phyloP scores from a whole-genome alignment of 2,797 vertebrate genomes.

The Ateles fusciceps region DNA sequence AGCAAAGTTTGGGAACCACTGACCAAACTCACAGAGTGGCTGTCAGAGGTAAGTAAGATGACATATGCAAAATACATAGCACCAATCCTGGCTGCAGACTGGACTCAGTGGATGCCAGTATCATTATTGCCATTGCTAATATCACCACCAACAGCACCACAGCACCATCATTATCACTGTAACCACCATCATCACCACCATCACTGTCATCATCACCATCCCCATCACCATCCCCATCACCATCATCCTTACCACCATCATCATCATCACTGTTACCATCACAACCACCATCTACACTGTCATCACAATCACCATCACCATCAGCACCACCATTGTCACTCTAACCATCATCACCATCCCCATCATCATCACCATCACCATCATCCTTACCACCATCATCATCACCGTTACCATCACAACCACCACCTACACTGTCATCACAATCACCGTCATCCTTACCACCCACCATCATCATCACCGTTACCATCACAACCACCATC shows the following conservation, averaged over 20 bases:
- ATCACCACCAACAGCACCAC: not conserved
- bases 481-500: too few relatives aligned
- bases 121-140: not conserved
- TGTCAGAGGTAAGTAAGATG: not conserved
- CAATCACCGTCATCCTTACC: too few relatives aligned
- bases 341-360: fast-evolving
- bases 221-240: fast-evolving
- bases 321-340: too few relatives aligned
- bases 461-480: fast-evolving
- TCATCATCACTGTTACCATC: not conserved
- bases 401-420: too few relatives aligned
- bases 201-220: not conserved
- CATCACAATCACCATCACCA: fast-evolving
- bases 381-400: not conserved
- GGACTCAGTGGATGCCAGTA: not conserved
- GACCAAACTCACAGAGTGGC: not conserved
- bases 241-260: fast-evolving
- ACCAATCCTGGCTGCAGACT: not conserved
- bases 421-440: too few relatives aligned
- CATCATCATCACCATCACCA: fast-evolving
- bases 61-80: too few relatives aligned
- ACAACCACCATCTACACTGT: too few relatives aligned
- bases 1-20: not conserved
- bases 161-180: not conserved
- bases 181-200: not conserved